These are phyloP conservation scores for Nautilus pompilius DNA, from an alignment of 1,140 invertebrate genomes.

Conservation along the genomic window DNA sequence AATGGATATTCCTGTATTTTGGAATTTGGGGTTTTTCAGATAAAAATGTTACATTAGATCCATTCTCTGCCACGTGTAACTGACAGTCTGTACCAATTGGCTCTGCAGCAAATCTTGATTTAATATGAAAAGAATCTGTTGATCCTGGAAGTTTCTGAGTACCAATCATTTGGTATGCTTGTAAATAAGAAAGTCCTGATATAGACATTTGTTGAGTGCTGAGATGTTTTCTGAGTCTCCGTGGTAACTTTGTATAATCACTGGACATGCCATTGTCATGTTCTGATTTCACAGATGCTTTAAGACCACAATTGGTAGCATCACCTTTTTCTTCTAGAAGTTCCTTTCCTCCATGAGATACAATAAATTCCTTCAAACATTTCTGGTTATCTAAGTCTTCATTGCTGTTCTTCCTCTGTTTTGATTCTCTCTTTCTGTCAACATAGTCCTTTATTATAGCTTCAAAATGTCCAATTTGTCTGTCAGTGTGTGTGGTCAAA, in stretches of 20 bases:
- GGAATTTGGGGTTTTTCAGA: not conserved
- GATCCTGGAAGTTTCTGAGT: not conserved
- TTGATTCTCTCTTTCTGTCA: not conserved
- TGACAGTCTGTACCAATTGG: too few relatives aligned
- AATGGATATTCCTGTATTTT: not conserved
- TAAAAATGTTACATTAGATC: not conserved
- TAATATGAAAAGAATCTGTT: too few relatives aligned
- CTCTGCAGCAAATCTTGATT: too few relatives aligned
- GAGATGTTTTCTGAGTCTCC: not conserved
- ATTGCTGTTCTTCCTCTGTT: not conserved
- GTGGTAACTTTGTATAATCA: not conserved
- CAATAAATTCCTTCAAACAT: not conserved
- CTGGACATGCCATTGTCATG: too few relatives aligned
- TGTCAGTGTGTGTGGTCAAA: not conserved
- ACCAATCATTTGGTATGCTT: not conserved
- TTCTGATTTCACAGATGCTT: not conserved
- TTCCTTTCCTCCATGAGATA: not conserved
- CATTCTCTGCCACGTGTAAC: not conserved
- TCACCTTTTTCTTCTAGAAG: not conserved
- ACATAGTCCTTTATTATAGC: slow-evolving; percentile 4
- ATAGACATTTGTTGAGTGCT: not conserved
- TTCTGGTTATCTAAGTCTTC: not conserved
- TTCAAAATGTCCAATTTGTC: slow-evolving; percentile 8
- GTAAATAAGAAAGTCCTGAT: not conserved
- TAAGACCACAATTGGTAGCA: not conserved